Evolutionary conservation across 2,888 invertebrate species (phyloP).

Genomic region (Scaptomyza tumidula): DNA sequence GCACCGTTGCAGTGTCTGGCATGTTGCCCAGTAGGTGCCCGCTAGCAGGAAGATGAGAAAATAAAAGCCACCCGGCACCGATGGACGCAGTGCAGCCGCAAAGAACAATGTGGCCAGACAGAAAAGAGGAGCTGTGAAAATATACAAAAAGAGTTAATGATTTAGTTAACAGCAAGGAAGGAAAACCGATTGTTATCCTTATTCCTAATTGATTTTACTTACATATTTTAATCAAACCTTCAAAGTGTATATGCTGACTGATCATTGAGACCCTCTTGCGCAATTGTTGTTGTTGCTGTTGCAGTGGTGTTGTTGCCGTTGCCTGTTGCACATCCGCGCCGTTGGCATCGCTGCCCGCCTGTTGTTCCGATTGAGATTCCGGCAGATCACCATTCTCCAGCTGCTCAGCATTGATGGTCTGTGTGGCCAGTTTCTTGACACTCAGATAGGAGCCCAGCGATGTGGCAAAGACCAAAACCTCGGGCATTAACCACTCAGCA

Average conservation of each 20-base stretch:
- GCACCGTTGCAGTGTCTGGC: constrained; percentile 88
- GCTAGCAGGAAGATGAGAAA: constrained; percentile 93
- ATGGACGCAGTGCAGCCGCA: constrained; percentile 89
- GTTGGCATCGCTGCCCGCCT: constrained; percentile 45
- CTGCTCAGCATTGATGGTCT: constrained; percentile 61
- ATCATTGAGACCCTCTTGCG: constrained; percentile 68
- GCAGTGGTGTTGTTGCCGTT: constrained; percentile 66
- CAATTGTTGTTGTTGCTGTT: constrained; percentile 68
- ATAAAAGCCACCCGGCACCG: constrained; percentile 93
- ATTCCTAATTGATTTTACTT: not conserved
- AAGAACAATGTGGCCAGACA: constrained; percentile 82
- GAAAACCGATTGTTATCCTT: not conserved
- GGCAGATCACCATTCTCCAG: constrained; percentile 71
- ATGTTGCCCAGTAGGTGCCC: constrained; percentile 95
- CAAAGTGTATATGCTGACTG: constrained; percentile 78
- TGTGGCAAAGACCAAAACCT: constrained; percentile 87
- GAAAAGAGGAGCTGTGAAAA: constrained; percentile 80
- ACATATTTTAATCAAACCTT: constrained; percentile 81
- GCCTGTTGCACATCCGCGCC: constrained; percentile 64
- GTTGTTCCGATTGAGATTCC: constrained; percentile 46
- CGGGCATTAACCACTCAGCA: constrained; percentile 91
- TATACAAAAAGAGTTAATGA: not conserved
- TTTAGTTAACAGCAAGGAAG: not conserved
- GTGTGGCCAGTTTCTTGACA: constrained; percentile 83
- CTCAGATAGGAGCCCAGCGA: constrained; percentile 85